Evolutionary conservation across 2,888 invertebrate genomes (phyloP).

Genomic region (Tetranychus truncatus): DNA sequence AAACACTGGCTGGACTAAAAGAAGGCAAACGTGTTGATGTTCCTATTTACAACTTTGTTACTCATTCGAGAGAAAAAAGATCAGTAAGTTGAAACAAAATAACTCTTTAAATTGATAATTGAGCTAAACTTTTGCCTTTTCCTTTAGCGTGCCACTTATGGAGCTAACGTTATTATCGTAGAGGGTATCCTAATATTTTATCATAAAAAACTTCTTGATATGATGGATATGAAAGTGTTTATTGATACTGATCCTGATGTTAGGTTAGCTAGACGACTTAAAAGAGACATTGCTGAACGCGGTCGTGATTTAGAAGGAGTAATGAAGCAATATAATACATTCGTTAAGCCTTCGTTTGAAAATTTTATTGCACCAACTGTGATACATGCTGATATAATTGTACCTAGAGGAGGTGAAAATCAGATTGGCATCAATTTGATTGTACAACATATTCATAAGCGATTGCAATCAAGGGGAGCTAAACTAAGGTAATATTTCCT

Average conservation of each 20-base stretch:
- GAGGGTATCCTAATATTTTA: constrained; percentile 95
- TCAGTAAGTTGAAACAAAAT: constrained; percentile 41
- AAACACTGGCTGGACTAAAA: constrained; percentile 65
- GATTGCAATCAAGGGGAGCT: constrained; percentile 77
- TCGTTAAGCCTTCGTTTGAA: constrained; percentile 95
- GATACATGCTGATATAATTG: constrained; percentile 83
- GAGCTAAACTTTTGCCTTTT: neutral
- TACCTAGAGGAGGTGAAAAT: constrained; percentile 87
- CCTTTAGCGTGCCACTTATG: constrained; percentile 91
- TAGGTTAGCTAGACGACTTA: constrained; percentile 67
- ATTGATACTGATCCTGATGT: constrained; percentile 97
- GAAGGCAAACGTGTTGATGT: constrained; percentile 91
- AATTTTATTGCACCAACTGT: constrained; percentile 78
- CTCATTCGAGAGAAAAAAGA: constrained; percentile 56
- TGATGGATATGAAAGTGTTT: constrained; percentile 95
- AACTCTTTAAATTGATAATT: neutral
- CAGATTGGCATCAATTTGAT: constrained; percentile 90
- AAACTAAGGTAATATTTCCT: constrained; percentile 42
- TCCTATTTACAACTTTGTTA: constrained; percentile 90
- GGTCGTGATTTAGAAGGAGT: constrained; percentile 87
- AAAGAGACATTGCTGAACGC: constrained; percentile 73
- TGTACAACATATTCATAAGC: constrained; percentile 94
- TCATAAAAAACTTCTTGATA: constrained; percentile 54
- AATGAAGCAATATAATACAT: constrained; percentile 80
- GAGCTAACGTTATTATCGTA: constrained; percentile 97